phyloP scores from a whole-genome alignment of 1,140 invertebrate genomes.

The Saccostrea echinata region DNA sequence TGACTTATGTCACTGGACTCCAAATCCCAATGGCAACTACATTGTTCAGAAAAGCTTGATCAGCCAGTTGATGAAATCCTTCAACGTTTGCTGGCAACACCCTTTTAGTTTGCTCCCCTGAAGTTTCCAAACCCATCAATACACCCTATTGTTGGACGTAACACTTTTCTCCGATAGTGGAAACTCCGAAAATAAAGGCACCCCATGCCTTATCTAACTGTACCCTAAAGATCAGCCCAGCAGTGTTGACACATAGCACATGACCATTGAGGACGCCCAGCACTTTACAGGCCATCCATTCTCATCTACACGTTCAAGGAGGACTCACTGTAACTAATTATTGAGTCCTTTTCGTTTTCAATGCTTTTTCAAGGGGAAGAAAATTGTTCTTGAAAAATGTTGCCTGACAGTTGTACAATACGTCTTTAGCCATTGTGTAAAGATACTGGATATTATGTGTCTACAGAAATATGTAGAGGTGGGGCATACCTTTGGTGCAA shows the following conservation, averaged over 20 bases:
- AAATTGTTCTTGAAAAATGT: neutral
- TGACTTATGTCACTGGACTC: neutral
- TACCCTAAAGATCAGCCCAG: neutral
- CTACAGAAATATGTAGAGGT: constrained; percentile 22
- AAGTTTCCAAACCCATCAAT: neutral
- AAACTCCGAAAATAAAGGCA: constrained; percentile 2
- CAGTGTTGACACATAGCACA: constrained; percentile 34
- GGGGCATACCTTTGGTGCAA: constrained; percentile 4
- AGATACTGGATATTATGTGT: constrained; percentile 3
- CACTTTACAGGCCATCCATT: neutral
- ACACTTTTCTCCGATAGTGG: neutral
- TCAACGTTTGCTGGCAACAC: neutral
- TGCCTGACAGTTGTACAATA: neutral
- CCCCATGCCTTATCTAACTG: constrained; percentile 27
- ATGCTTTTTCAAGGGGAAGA: neutral
- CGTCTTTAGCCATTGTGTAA: neutral
- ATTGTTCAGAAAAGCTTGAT: neutral
- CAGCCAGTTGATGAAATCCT: neutral
- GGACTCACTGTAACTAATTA: constrained; percentile 20
- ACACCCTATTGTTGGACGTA: constrained; percentile 14
- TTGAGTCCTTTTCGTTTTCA: neutral
- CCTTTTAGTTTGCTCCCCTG: neutral
- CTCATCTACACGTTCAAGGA: neutral
- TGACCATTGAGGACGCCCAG: neutral
- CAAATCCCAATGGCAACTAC: neutral